Evolutionary conservation across 2,113 vertebrate genomes (phyloP).

Genomic region (Centropus bengalensis): DNA sequence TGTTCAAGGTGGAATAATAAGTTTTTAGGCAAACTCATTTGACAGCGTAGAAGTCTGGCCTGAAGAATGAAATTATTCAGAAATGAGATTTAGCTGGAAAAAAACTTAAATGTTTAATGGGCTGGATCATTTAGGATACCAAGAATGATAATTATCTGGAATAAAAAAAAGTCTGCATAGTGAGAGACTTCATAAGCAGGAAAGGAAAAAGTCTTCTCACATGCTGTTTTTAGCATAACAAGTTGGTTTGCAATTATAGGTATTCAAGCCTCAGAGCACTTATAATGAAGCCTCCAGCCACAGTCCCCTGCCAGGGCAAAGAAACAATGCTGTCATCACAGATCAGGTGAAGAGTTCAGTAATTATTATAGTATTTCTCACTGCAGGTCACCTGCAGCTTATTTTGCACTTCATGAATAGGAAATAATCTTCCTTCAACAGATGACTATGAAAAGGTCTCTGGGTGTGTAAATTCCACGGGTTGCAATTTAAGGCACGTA

Average conservation of each 20-base stretch:
- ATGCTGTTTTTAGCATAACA: neutral
- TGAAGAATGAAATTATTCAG: neutral
- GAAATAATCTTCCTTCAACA: neutral
- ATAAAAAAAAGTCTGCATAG: neutral
- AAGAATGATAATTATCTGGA: neutral
- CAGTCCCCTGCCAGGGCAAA: slow-evolving; percentile 5
- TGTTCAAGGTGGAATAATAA: neutral
- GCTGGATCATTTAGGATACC: neutral
- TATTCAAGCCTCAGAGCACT: neutral
- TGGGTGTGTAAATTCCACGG: neutral
- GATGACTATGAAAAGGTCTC: neutral
- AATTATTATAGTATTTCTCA: neutral
- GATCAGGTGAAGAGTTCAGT: neutral
- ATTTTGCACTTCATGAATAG: neutral
- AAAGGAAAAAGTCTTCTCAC: neutral
- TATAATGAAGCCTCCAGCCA: neutral
- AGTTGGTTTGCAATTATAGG: neutral
- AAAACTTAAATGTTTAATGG: neutral
- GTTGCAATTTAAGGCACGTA: neutral
- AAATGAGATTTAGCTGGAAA: neutral
- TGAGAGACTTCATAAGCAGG: neutral
- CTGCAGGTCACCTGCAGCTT: neutral
- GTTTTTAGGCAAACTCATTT: neutral
- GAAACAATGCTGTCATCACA: neutral
- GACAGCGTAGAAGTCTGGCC: neutral